phyloP scores from a whole-genome alignment of 2,888 invertebrate species.

The Stramonita haemastoma region DNA sequence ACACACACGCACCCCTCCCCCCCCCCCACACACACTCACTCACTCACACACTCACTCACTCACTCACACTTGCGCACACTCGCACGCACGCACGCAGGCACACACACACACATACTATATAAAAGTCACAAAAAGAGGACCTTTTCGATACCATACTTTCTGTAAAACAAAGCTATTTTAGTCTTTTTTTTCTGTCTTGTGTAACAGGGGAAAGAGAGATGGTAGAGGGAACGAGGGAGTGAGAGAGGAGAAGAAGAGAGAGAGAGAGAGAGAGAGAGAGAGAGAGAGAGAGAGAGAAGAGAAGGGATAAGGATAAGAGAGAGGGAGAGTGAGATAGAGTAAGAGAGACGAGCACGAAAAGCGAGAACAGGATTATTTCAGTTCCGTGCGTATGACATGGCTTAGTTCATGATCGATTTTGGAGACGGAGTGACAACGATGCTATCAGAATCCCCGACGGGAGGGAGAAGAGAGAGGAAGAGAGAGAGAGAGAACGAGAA shows the following conservation, averaged over 20 bases:
- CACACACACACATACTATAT: slow-evolving; percentile 19
- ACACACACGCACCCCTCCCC: not conserved
- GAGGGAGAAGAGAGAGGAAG: no score
- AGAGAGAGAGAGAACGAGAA: slow-evolving; percentile 11
- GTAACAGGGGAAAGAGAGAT: not conserved
- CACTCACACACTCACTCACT: not conserved
- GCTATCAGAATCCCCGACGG: no score
- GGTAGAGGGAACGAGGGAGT: not conserved
- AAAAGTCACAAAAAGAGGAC: no score
- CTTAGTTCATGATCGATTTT: no score
- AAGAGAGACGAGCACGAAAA: no score
- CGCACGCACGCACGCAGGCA: slow-evolving; percentile 6
- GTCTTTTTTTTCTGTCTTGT: not conserved
- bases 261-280: not conserved
- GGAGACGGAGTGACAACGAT: no score
- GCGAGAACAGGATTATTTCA: no score
- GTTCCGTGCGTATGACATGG: no score
- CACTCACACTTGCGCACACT: slow-evolving; percentile 26
- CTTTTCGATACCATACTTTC: no score
- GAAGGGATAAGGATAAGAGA: not conserved
- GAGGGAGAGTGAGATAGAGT: not conserved
- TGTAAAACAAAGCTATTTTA: no score
- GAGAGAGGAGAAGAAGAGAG: not conserved
- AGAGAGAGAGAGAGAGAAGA: not conserved
- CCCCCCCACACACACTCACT: not conserved